Evolutionary conservation across 35 echinoderm and acorn worm genomes (phyloP).

Genomic region (Patiria miniata): DNA sequence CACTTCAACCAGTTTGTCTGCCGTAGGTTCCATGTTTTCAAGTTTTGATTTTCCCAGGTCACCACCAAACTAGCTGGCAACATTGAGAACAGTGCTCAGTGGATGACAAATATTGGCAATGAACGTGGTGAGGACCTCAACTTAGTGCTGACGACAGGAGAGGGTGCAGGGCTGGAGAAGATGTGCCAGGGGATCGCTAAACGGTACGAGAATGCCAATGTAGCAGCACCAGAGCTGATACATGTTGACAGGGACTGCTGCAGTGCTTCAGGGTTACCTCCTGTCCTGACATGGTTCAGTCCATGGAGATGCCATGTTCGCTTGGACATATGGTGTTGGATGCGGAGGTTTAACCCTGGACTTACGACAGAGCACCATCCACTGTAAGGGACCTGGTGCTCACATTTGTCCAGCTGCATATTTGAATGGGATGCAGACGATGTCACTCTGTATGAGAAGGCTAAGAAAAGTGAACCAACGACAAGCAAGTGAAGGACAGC

Average conservation of each 20-base stretch:
- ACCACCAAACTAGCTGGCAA: too few species aligned
- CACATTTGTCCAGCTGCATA: constrained; percentile 23
- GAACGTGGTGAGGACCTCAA: too few species aligned
- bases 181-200: constrained; percentile 41
- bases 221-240: constrained; percentile 17
- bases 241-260: constrained; percentile 46
- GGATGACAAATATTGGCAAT: too few species aligned
- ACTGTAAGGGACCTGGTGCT: constrained; percentile 32
- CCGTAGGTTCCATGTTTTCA: too few species aligned
- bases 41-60: too few species aligned
- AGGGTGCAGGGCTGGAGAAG: constrained; percentile 24
- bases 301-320: neutral
- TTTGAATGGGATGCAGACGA: constrained; percentile 32
- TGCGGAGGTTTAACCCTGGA: constrained; percentile 18
- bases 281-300: neutral
- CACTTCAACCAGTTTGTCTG: too few species aligned
- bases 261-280: constrained; percentile 14
- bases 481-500: neutral
- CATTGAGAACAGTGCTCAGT: too few species aligned
- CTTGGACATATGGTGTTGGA: constrained; percentile 34
- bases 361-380: constrained; percentile 61
- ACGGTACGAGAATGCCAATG: constrained; percentile 3
- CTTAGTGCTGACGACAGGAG: too few species aligned
- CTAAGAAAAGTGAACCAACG: constrained; percentile 36
- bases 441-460: neutral